A percentile compares a stretch with the other conserved stretches of the same genome.
phyloP scores from a whole-genome alignment of 2,888 invertebrate species.

The Mycogona germanica region DNA sequence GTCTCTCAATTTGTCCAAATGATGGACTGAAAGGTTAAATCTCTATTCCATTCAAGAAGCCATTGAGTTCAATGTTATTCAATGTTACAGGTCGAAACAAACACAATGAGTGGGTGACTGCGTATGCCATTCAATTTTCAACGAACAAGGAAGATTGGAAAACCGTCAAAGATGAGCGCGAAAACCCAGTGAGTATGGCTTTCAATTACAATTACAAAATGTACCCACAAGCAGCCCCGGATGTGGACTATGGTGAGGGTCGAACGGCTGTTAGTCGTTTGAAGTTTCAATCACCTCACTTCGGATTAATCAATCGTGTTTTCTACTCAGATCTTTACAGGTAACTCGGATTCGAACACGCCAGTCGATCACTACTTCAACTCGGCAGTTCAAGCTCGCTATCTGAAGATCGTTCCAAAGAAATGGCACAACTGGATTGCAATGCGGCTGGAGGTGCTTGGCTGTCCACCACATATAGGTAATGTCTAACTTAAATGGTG shows the following conservation, averaged over 20 bases:
- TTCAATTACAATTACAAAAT: no score
- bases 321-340: conserved; percentile 12
- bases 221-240: no score
- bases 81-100: conserved; percentile 17
- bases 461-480: conserved; percentile 24
- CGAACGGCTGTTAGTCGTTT: no score
- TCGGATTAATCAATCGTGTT: neutral
- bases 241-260: no score
- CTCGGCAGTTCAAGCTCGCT: conserved; percentile 23
- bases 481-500: no score
- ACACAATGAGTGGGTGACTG: conserved; percentile 18
- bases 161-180: neutral
- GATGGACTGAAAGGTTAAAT: no score
- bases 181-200: neutral
- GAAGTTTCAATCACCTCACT: neutral
- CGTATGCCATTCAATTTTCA: conserved; percentile 10
- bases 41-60: no score
- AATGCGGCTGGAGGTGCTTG: conserved; percentile 29
- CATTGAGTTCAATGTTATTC: no score
- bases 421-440: conserved; percentile 28
- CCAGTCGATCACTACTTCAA: conserved; percentile 15
- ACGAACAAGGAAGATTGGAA: conserved; percentile 1
- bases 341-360: conserved; percentile 17
- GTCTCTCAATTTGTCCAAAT: no score
- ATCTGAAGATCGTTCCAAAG: conserved; percentile 28